phyloP scores from a whole-genome alignment of 1,140 invertebrate genomes.

The Ectropis grisescens region DNA sequence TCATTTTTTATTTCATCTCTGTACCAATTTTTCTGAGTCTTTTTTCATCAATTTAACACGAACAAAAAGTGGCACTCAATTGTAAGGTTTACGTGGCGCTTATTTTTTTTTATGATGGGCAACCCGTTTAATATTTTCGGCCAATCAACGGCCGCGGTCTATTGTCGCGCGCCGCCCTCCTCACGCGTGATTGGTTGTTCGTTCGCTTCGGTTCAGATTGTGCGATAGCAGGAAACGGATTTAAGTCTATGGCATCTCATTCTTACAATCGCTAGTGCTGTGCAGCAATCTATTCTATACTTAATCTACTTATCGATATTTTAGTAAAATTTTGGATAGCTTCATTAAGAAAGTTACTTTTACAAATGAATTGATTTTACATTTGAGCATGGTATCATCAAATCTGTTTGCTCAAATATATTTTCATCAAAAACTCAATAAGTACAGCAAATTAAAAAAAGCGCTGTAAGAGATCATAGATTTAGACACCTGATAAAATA shows the following conservation, averaged over 20 bases:
- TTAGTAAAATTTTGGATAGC: too few species aligned
- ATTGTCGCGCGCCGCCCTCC: conserved; percentile 41
- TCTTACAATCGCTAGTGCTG: conserved; percentile 34
- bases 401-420: too few species aligned
- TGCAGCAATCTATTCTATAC: neutral
- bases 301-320: too few species aligned
- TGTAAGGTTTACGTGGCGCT: conserved; percentile 50
- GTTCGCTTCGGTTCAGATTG: conserved; percentile 42
- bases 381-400: too few species aligned
- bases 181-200: conserved; percentile 36
- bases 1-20: conserved; percentile 63
- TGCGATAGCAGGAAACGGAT: conserved; percentile 62
- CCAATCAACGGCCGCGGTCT: conserved; percentile 33
- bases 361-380: too few species aligned
- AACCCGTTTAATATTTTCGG: conserved; percentile 51
- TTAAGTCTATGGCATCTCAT: conserved; percentile 64
- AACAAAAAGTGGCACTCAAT: conserved; percentile 61
- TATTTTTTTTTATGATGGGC: conserved; percentile 45
- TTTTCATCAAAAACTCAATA: too few species aligned
- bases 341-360: too few species aligned
- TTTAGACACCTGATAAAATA: too few species aligned
- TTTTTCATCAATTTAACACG: conserved; percentile 66
- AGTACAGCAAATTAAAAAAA: too few species aligned
- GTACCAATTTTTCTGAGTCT: conserved; percentile 51
- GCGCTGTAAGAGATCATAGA: too few species aligned